Conservation (phyloP, 2,888 invertebrate species). For the Dolomedes plantarius region DNA sequence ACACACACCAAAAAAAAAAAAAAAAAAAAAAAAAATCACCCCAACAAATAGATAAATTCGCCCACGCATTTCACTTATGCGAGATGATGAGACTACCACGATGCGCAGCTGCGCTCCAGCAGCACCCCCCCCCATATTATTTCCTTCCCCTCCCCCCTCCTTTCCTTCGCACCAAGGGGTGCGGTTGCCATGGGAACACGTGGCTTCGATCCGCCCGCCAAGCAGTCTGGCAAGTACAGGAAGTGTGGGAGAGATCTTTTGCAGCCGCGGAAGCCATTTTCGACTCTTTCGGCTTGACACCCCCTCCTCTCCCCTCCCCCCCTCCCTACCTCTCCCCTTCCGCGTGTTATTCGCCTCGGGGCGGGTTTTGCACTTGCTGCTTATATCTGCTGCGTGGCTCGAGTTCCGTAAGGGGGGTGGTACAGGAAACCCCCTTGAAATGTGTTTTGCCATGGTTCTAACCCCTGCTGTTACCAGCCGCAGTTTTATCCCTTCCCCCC, state of each 20-base stretch:
- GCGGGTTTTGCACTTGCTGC: slow-evolving; percentile 62
- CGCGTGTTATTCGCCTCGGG: slow-evolving; percentile 45
- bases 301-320: not conserved
- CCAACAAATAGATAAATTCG: slow-evolving; percentile 51
- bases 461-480: slow-evolving; percentile 41
- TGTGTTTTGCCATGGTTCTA: slow-evolving; percentile 36
- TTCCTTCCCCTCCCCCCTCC: slow-evolving; percentile 3
- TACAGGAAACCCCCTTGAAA: slow-evolving; percentile 30
- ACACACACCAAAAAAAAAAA: too few species aligned
- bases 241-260: slow-evolving; percentile 45
- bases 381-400: slow-evolving; percentile 20
- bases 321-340: too few species aligned
- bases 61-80: slow-evolving; percentile 49
- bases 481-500: not conserved
- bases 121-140: not conserved
- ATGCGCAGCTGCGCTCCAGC: slow-evolving; percentile 58
- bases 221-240: slow-evolving; percentile 58
- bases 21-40: slow-evolving; percentile 16
- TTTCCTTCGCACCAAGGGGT: slow-evolving; percentile 41
- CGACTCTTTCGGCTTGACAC: slow-evolving; percentile 34
- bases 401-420: slow-evolving; percentile 19
- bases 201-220: slow-evolving; percentile 68
- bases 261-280: slow-evolving; percentile 67
- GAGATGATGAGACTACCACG: slow-evolving; percentile 45
- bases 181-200: slow-evolving; percentile 70